Conservation (phyloP, 2,888 invertebrate genomes). For the Troides oblongomaculatus region DNA sequence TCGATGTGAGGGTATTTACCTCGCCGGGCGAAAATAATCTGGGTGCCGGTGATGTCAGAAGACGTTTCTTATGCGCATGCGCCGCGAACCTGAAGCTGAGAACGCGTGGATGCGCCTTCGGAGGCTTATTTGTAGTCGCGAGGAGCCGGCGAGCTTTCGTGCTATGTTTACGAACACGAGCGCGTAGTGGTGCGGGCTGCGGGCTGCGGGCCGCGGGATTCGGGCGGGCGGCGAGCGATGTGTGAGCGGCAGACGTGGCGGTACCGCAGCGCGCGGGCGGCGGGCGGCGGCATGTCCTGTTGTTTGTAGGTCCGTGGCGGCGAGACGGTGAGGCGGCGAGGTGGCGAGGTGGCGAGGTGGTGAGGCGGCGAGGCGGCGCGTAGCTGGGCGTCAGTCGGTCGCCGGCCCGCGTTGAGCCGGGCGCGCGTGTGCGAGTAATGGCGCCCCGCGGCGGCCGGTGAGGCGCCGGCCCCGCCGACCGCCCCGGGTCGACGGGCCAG, state of each 20-base stretch:
- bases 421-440: conserved; percentile 68
- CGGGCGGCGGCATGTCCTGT: conserved; percentile 43
- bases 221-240: conserved; percentile 22
- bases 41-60: conserved; percentile 77
- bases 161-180: conserved; percentile 33
- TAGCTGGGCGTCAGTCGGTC: conserved; percentile 61
- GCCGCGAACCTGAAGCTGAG: conserved; percentile 42
- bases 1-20: conserved; percentile 80
- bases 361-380: conserved; percentile 50
- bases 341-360: conserved; percentile 31
- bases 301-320: conserved; percentile 43
- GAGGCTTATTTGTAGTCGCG: conserved; percentile 44
- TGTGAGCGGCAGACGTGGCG: conserved; percentile 30
- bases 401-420: conserved; percentile 74
- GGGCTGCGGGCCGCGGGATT: neutral
- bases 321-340: conserved; percentile 29
- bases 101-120: conserved; percentile 47
- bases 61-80: conserved; percentile 44
- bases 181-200: conserved; percentile 17
- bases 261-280: conserved; percentile 36
- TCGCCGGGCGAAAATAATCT: conserved; percentile 79
- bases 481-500: conserved; percentile 78
- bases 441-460: conserved; percentile 79
- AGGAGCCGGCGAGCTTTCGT: conserved; percentile 43
- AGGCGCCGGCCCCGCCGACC: conserved; percentile 79